phyloP scores from a whole-genome alignment of 2,888 invertebrate species.

The Caenorhabditis virilis region DNA sequence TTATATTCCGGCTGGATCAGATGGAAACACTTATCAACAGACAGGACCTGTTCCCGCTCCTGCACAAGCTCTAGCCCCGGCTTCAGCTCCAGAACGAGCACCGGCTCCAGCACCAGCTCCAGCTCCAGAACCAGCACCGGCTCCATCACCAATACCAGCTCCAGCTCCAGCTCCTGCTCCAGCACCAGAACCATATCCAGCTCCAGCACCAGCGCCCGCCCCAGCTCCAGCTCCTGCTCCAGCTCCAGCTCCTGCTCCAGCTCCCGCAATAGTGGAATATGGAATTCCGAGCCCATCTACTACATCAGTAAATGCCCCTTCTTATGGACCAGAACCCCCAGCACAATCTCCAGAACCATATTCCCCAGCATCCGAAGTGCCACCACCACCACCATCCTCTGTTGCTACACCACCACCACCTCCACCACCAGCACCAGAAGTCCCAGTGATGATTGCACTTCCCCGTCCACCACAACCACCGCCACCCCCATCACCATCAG shows the following conservation, averaged over 20 bases:
- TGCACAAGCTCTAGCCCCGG: slow-evolving; percentile 4
- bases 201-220: background rate
- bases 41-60: background rate
- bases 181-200: background rate
- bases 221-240: slow-evolving; percentile 10
- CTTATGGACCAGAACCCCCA: background rate
- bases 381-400: background rate
- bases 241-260: background rate
- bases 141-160: background rate
- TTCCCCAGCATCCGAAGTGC: background rate
- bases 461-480: too few relatives aligned
- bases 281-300: background rate
- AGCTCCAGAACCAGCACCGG: background rate
- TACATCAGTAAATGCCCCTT: background rate
- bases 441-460: background rate
- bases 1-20: background rate
- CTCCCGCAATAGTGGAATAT: background rate
- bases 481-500: too few relatives aligned
- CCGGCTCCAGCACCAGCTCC: slow-evolving; percentile 5
- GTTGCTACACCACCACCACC: background rate
- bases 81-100: background rate
- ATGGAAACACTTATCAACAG: too few relatives aligned
- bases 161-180: background rate
- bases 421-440: slow-evolving; percentile 1
- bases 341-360: slow-evolving; percentile 1